Conservation (phyloP, 64 coral and sea anemone species). For the Hydrozoanthus tunicans region DNA sequence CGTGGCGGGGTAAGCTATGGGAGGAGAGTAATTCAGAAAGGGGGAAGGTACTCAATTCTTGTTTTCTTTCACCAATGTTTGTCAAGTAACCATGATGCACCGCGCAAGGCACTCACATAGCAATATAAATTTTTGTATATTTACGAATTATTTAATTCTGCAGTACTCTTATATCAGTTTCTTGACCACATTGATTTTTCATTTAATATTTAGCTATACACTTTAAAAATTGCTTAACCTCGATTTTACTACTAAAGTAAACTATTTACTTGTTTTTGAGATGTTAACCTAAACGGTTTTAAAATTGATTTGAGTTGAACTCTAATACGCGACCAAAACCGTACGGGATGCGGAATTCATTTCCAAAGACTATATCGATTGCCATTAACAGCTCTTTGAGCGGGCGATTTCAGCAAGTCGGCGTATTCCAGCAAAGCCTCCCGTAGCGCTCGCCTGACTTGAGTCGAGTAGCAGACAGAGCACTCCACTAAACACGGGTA, state of each 20-base stretch:
- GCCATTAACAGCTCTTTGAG: constrained; percentile 47
- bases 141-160: too few relatives aligned
- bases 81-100: too few relatives aligned
- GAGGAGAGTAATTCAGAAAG: too few relatives aligned
- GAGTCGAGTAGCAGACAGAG: constrained; percentile 43
- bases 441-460: constrained; percentile 47
- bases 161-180: too few relatives aligned
- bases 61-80: too few relatives aligned
- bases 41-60: too few relatives aligned
- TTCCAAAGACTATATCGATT: constrained; percentile 43
- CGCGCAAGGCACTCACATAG: too few relatives aligned
- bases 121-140: too few relatives aligned
- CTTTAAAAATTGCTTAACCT: too few relatives aligned
- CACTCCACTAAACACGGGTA: constrained; percentile 53
- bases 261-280: neutral
- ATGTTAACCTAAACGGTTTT: neutral
- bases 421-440: constrained; percentile 44
- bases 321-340: neutral
- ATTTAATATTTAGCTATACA: too few relatives aligned
- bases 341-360: neutral
- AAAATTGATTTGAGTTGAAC: neutral
- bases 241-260: neutral
- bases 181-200: too few relatives aligned
- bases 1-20: too few relatives aligned
- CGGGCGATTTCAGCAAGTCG: constrained; percentile 18